phyloP scores from a whole-genome alignment of 2,113 vertebrate species.

The Caranx ignobilis region DNA sequence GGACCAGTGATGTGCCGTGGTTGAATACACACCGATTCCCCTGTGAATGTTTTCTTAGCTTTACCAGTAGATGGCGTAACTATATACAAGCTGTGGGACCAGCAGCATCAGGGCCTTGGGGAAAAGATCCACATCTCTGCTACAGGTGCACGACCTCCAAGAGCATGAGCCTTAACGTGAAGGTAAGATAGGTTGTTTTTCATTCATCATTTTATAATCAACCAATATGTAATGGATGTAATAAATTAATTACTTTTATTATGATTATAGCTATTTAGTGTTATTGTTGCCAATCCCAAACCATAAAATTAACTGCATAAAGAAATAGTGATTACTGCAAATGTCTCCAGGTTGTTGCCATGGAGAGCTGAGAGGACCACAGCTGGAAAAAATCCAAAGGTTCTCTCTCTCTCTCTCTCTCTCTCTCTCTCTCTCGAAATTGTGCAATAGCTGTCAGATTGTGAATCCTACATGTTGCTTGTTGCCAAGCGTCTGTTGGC shows the following conservation, averaged over 20 bases:
- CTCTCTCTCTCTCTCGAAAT: not conserved
- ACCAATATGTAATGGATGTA: not conserved
- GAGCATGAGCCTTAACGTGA: not conserved
- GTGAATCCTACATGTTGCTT: not conserved
- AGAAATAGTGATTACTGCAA: not conserved
- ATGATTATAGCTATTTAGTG: not conserved
- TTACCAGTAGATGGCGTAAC: conserved; percentile 64
- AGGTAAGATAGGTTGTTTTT: not conserved
- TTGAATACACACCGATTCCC: not conserved
- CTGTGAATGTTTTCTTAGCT: not conserved
- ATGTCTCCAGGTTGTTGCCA: not conserved
- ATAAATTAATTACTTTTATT: too few relatives aligned
- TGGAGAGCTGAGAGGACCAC: not conserved
- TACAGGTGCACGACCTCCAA: not conserved
- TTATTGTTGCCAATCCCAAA: not conserved
- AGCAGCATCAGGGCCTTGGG: not conserved
- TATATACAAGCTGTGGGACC: not conserved
- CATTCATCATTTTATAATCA: not conserved
- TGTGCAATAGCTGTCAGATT: not conserved
- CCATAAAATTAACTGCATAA: not conserved
- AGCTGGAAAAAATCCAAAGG: not conserved
- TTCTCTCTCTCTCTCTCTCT: not conserved
- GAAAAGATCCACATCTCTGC: not conserved
- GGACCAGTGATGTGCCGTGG: not conserved
- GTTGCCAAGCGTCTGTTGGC: not conserved